Evolutionary conservation across 2,888 invertebrate species (phyloP), one percentile per base, ranked within the genome.

Genomic region (Mesochorus sp.): DNA sequence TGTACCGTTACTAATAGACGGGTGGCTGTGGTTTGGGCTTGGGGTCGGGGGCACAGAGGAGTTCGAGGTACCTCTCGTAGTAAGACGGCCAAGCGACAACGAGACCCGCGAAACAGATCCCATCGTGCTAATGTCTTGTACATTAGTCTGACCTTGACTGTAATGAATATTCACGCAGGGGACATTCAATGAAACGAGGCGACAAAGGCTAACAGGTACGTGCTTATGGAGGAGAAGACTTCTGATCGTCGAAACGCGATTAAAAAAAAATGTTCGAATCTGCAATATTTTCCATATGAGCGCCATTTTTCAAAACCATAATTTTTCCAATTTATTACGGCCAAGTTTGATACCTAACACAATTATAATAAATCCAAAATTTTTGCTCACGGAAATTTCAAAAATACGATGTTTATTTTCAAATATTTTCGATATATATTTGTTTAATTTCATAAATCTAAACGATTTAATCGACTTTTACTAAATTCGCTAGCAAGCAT

Each of bases 51-150:
- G 83, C 81, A 83, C 86, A 72, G 84, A 81, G 71, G 83, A 80
- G 79, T 81, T 82, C 80, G 84, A 78, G 77, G 85, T 82, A 70
- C 82, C 82, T 77, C 85, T 85, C 80, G 83, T 81, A 81, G 84
- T 80, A 78, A 84, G 85, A 80, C 86, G 86, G 76, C 85, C 85
- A 81, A 86, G 83, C 79, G 86, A 85, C 82, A 86, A 81, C 71
- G 86, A 86, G 81, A 85, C 82, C 82, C 86, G 85, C 79, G 86
- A 81, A 64, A 82, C 83, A 79, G 80, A 64, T 59, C 80, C 82
- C 81, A 76, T 73, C 80, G 76, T 80, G 75, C 74, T 77, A 73
- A 77, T 81, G 78, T 76, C 79, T 73, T 81, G 79, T 67, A 66
- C 66, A 72, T 82, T 80, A 74, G 66, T 72, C 66, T 84, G 86